phyloP scores from a whole-genome alignment of 2,113 vertebrate genomes.

The Triplophysa dalaica region DNA sequence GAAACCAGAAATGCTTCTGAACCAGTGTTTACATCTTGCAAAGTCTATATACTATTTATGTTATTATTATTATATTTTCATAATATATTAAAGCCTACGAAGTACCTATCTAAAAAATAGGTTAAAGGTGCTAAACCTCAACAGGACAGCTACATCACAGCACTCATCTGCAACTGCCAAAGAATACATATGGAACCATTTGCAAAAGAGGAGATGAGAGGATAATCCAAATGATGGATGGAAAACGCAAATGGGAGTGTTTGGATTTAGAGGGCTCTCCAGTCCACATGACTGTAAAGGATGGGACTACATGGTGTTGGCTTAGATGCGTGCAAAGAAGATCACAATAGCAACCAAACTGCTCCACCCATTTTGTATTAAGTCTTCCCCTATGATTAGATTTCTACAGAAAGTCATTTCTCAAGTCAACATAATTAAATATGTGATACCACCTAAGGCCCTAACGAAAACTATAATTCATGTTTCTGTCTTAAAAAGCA shows the following conservation, averaged over 20 bases:
- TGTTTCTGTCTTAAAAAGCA: slow-evolving; percentile 15
- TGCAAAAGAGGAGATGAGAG: not conserved
- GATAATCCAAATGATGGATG: not conserved
- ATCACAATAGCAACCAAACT: slow-evolving; percentile 47
- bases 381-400: slow-evolving; percentile 51
- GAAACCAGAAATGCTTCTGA: no score
- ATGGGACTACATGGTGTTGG: slow-evolving; percentile 51
- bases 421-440: slow-evolving; percentile 41
- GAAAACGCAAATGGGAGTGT: slow-evolving; percentile 30
- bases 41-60: no score
- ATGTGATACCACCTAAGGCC: slow-evolving; percentile 11
- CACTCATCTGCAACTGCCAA: not conserved
- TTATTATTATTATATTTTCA: no score
- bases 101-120: no score
- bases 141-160: not conserved
- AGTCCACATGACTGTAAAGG: slow-evolving; percentile 15
- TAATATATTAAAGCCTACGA: no score
- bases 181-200: not conserved
- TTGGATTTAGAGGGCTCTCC: slow-evolving; percentile 12
- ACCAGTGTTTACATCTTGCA: no score
- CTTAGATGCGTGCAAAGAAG: slow-evolving; percentile 51
- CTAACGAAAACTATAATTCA: slow-evolving; percentile 13
- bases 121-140: not conserved
- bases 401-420: slow-evolving; percentile 43
- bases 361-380: slow-evolving; percentile 54